These are phyloP conservation scores for Pseudomyrmex dendroicus DNA, from an alignment of 1,140 invertebrate genomes.

Conservation along the genomic window DNA sequence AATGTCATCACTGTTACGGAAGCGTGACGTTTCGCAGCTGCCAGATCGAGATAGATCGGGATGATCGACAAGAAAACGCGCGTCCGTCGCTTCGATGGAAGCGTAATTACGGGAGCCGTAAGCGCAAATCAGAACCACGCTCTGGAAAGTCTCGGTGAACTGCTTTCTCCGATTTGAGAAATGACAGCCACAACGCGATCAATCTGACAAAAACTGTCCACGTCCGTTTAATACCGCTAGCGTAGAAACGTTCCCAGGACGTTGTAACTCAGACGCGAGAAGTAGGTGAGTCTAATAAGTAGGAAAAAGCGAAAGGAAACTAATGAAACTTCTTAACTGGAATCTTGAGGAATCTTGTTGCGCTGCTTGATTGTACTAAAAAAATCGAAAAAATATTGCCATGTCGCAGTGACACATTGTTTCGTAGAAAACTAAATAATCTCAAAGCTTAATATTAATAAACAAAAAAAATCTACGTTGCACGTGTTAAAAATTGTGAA, in stretches of 20 bases:
- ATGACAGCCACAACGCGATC: conserved; percentile 50
- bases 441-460: not conserved
- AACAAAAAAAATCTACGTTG: not conserved
- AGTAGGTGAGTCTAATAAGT: conserved; percentile 41
- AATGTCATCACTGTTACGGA: conserved; percentile 22
- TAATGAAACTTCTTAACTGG: conserved; percentile 46
- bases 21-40: conserved; percentile 40
- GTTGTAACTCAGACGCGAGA: conserved; percentile 40
- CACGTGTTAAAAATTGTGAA: too few species aligned
- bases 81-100: not conserved
- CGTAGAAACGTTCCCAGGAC: conserved; percentile 49
- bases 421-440: conserved; percentile 34
- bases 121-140: conserved; percentile 5
- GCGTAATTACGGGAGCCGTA: conserved; percentile 16
- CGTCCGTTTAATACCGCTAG: conserved; percentile 42
- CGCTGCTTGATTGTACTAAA: conserved; percentile 44
- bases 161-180: conserved; percentile 48
- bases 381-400: conserved; percentile 36
- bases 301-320: conserved; percentile 30
- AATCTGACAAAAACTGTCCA: conserved; percentile 30
- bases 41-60: not conserved
- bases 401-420: conserved; percentile 37
- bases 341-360: conserved; percentile 5
- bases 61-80: conserved; percentile 29
- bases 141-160: conserved; percentile 42